Percentiles rank a stretch among this genome's conserved stretches.
Conservation (phyloP, 2,113 vertebrate species). For the Gila orcuttii region DNA sequence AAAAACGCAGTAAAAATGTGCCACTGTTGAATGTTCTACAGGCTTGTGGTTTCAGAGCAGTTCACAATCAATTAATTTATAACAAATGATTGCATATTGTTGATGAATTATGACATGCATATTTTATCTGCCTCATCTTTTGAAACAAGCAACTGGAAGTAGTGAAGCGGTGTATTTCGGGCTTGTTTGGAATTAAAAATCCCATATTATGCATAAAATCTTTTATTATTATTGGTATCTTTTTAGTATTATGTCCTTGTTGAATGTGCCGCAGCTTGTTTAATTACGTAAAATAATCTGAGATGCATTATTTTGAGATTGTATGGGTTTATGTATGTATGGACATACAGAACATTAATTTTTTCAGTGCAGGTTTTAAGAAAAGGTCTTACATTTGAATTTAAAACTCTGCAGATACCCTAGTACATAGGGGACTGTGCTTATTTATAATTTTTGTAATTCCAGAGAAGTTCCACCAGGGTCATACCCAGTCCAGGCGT, state of each 20-base stretch:
- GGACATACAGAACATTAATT: not conserved
- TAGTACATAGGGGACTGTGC: no score
- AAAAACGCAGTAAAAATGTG: no score
- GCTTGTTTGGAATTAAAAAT: not conserved
- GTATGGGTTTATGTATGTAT: not conserved
- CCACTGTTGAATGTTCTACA: no score
- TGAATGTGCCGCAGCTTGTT: not conserved
- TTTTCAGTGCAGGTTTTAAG: not conserved
- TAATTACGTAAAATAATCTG: not conserved
- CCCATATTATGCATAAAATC: no score
- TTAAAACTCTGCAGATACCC: no score
- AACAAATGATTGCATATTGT: no score
- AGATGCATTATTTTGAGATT: not conserved
- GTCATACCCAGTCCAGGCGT: slow-evolving; percentile 63
- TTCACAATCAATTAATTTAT: no score
- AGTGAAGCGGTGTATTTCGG: not conserved
- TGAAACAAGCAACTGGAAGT: not conserved
- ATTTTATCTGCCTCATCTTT: not conserved
- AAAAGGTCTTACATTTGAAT: no score
- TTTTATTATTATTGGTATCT: not conserved
- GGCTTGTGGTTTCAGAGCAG: no score
- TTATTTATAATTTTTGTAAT: not conserved
- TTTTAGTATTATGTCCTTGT: not conserved
- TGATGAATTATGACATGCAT: no score
- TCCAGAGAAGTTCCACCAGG: slow-evolving; percentile 49